phyloP scores from a whole-genome alignment of 1,140 invertebrate genomes.

The Dendroctonus ponderosae region DNA sequence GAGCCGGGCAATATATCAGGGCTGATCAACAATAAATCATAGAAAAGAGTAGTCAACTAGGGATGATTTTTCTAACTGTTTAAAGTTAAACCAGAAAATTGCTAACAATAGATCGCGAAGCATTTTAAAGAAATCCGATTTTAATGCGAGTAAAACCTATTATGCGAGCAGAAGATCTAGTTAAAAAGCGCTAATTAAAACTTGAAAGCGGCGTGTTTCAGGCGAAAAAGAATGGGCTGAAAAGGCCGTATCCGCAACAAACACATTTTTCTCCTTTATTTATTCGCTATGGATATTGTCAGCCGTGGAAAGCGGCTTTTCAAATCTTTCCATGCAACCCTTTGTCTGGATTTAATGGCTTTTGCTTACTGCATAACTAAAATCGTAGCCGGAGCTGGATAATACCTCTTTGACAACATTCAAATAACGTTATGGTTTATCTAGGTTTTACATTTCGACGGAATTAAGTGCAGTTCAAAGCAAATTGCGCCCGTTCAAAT shows the following conservation, averaged over 20 bases:
- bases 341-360: conserved; percentile 15
- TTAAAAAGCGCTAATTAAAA: conserved; percentile 16
- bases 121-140: no score
- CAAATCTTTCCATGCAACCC: conserved; percentile 2
- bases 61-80: no score
- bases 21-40: no score
- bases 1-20: no score
- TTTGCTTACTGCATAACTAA: conserved; percentile 1
- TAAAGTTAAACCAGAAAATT: no score
- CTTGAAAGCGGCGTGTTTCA: conserved; percentile 2
- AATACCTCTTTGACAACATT: background rate
- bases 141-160: no score
- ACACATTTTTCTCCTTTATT: conserved; percentile 21
- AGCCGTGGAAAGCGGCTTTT: conserved; percentile 5
- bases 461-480: no score
- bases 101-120: no score
- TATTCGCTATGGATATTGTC: conserved; percentile 17
- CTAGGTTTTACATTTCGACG: no score
- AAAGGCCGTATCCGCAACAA: conserved; percentile 13
- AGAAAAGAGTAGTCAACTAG: no score
- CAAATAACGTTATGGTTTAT: background rate
- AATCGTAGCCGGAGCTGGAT: background rate
- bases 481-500: no score
- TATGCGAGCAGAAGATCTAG: no score
- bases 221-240: conserved; percentile 9